Evolutionary conservation across 2,113 vertebrate species (phyloP).

Genomic region (Sinosuthora webbiana): DNA sequence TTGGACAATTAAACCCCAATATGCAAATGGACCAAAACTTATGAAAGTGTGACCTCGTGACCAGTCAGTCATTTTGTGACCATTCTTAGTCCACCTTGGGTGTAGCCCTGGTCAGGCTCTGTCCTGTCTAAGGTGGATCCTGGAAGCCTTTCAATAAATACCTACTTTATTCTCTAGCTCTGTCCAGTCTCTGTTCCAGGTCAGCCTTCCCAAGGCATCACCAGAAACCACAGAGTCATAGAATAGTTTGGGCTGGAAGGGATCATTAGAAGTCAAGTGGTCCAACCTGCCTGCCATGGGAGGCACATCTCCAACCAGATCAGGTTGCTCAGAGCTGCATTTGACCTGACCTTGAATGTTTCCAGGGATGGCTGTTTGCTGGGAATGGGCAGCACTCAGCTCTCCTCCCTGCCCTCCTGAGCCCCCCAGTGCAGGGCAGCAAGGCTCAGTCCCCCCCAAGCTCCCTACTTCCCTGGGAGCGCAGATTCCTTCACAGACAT

Average conservation of each 20-base stretch:
- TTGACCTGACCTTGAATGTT: neutral
- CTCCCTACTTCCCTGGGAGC: neutral
- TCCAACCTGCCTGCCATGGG: neutral
- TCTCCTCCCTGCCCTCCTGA: neutral
- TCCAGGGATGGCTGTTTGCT: neutral
- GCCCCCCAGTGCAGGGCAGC: neutral
- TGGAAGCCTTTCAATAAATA: neutral
- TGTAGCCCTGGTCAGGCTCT: neutral
- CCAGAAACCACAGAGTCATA: neutral
- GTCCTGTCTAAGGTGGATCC: neutral
- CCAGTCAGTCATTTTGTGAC: too few relatives aligned
- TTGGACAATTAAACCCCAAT: too few relatives aligned
- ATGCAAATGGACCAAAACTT: too few relatives aligned
- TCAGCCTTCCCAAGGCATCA: neutral
- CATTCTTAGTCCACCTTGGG: too few relatives aligned
- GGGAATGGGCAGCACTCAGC: neutral
- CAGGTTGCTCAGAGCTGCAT: neutral
- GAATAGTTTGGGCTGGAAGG: neutral
- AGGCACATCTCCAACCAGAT: neutral
- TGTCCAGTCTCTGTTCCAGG: neutral
- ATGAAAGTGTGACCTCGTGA: too few relatives aligned
- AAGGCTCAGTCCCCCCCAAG: neutral
- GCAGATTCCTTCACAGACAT: fast-evolving
- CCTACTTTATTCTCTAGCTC: neutral
- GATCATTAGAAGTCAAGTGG: neutral